A percentile compares a stretch with the other conserved stretches of the same genome.
Evolutionary conservation across 2,797 vertebrate genomes (phyloP).

Genomic region (Chelon labrosus): DNA sequence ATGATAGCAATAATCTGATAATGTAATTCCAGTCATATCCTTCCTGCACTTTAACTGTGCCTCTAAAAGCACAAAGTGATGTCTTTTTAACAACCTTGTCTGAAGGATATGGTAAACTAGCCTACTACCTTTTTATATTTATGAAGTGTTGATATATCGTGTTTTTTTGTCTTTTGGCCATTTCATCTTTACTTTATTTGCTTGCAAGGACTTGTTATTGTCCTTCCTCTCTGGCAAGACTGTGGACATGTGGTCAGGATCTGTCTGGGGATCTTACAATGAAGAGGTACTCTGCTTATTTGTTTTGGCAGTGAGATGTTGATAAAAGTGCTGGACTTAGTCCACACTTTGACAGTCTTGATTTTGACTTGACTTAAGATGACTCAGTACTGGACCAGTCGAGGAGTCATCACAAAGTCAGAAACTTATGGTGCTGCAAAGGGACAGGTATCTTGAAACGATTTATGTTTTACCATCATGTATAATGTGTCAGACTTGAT

Average conservation of each 20-base stretch:
- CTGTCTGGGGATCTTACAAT: slow-evolving; percentile 29
- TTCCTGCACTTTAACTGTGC: neutral
- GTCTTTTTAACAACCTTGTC: slow-evolving; percentile 2
- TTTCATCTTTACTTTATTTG: neutral
- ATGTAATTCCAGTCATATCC: neutral
- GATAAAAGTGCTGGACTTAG: neutral
- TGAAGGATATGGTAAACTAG: neutral
- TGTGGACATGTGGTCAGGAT: slow-evolving; percentile 7
- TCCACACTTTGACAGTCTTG: neutral
- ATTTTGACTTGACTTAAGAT: neutral
- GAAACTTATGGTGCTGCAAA: neutral
- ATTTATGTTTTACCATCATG: neutral
- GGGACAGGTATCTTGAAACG: neutral
- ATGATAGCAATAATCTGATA: neutral
- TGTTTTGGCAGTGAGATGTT: neutral
- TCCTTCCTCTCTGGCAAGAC: slow-evolving; percentile 23
- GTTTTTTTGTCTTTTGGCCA: neutral
- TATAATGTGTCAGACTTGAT: neutral
- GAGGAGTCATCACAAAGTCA: too few relatives aligned
- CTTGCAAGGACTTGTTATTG: slow-evolving; percentile 11
- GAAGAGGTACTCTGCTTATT: slow-evolving; percentile 3
- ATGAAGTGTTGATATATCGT: slow-evolving; percentile 11
- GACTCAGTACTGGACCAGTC: neutral
- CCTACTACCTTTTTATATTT: neutral
- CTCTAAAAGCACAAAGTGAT: neutral